These are phyloP conservation scores for Sylvia borin DNA, from an alignment of 2,797 vertebrate species.

Conservation along the genomic window DNA sequence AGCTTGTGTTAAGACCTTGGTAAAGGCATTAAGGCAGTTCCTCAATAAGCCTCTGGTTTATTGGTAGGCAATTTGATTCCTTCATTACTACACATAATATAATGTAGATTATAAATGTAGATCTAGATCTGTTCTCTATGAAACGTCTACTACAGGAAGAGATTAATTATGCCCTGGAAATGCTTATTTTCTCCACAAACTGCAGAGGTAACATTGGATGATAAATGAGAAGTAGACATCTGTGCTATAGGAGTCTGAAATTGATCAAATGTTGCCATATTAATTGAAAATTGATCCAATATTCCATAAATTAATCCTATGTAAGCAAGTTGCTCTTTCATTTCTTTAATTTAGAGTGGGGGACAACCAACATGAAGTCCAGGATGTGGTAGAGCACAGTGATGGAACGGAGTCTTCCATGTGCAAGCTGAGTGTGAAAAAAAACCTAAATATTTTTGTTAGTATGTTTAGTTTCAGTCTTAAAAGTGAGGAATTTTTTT, in stretches of 20 bases:
- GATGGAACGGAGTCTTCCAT: neutral
- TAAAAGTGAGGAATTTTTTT: neutral
- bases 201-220: neutral
- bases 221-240: neutral
- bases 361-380: neutral
- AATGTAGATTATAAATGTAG: neutral
- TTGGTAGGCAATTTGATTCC: neutral
- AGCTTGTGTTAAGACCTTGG: neutral
- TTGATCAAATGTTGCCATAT: neutral
- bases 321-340: neutral
- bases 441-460: neutral
- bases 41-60: accelerated
- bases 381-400: neutral
- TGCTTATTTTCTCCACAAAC: neutral
- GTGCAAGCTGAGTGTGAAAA: neutral
- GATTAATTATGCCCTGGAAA: neutral
- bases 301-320: neutral
- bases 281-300: neutral
- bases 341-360: neutral
- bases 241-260: neutral
- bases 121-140: neutral
- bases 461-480: neutral
- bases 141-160: neutral
- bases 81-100: neutral
- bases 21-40: neutral